A percentile compares a stretch with the other conserved stretches of the same genome.
Evolutionary conservation across 1,140 invertebrate species (phyloP).

Genomic region (Lamellibrachia luymesi): DNA sequence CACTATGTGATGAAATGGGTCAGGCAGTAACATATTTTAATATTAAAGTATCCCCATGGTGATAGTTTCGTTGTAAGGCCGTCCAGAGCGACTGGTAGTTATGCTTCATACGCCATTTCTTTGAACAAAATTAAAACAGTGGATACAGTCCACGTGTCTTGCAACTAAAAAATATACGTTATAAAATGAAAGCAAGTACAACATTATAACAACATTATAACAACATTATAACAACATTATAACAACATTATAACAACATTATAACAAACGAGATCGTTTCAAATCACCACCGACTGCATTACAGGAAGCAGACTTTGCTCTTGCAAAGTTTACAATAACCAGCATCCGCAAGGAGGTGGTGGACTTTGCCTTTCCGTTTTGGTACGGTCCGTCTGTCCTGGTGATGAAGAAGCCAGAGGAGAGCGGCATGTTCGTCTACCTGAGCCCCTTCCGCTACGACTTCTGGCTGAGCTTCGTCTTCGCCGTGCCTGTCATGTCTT

Average conservation of each 20-base stretch:
- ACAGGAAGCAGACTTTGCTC: conserved; percentile 40
- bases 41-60: too few species aligned
- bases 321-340: conserved; percentile 43
- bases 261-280: background rate
- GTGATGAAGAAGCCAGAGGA: conserved; percentile 9
- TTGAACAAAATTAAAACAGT: too few species aligned
- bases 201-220: background rate
- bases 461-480: background rate
- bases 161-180: too few species aligned
- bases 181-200: too few species aligned
- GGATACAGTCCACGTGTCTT: too few species aligned
- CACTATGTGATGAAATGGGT: too few species aligned
- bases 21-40: too few species aligned
- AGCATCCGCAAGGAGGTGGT: conserved; percentile 35
- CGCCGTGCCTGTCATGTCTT: background rate
- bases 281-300: background rate
- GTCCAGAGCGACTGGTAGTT: too few species aligned
- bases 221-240: too few species aligned
- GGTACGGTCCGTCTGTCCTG: conserved; percentile 15
- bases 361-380: conserved; percentile 39
- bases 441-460: conserved; percentile 9
- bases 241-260: too few species aligned
- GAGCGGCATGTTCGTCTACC: background rate
- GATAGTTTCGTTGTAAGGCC: too few species aligned
- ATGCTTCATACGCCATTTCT: too few species aligned